A percentile compares a stretch with the other conserved stretches of the same genome.
phyloP scores from a whole-genome alignment of 2,797 vertebrate species.

The Smutsia temminckii region DNA sequence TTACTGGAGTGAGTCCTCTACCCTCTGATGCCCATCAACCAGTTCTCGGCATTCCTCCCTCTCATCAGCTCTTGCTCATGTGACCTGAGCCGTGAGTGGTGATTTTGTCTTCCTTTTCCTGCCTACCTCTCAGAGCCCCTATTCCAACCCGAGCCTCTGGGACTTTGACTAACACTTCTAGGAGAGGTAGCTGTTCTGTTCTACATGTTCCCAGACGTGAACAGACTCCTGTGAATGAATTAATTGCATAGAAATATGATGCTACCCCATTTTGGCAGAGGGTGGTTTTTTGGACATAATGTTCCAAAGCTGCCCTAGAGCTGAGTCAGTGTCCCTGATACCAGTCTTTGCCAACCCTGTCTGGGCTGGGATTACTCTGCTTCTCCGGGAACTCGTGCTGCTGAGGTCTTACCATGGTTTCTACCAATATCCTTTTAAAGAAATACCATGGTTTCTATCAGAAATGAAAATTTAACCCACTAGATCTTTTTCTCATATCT shows the following conservation, averaged over 20 bases:
- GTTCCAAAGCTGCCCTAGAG: not conserved
- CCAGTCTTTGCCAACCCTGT: not conserved
- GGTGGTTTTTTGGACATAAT: not conserved
- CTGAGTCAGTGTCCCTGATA: not conserved
- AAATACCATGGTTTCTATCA: slow-evolving; percentile 9
- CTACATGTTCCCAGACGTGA: not conserved
- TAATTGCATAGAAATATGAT: not conserved
- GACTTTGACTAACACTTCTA: not conserved
- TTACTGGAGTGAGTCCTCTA: not conserved
- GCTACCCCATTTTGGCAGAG: no score
- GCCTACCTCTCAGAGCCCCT: not conserved
- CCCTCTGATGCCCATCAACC: not conserved
- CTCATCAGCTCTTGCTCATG: not conserved
- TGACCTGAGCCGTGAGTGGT: not conserved
- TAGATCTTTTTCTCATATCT: not conserved
- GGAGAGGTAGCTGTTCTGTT: not conserved
- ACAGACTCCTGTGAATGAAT: not conserved
- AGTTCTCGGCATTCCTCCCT: rapidly evolving
- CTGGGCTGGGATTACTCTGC: not conserved
- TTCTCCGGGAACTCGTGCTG: not conserved
- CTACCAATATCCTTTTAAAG: not conserved
- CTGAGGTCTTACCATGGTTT: not conserved
- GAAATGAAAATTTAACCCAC: not conserved
- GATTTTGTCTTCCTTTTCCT: not conserved
- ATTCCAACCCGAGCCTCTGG: not conserved